phyloP scores from a whole-genome alignment of 2,797 vertebrate species.

The Parauchenoglanis punctatus region DNA sequence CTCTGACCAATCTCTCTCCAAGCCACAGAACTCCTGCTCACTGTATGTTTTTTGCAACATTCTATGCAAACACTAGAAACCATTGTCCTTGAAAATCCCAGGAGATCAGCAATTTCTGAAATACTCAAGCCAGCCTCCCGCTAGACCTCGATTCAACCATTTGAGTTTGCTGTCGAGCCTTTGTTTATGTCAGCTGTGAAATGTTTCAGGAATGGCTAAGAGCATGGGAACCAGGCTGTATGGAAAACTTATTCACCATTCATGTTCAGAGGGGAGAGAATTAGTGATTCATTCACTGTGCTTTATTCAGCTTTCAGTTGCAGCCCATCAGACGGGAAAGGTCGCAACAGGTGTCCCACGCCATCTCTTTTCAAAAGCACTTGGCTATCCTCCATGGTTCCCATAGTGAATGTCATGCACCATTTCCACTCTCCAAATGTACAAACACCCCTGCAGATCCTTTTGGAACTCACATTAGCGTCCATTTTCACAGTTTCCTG shows the following conservation, averaged over 20 bases:
- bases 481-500: conserved; percentile 52
- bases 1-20: neutral
- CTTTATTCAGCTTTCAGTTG: conserved; percentile 62
- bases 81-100: neutral
- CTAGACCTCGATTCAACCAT: conserved; percentile 21
- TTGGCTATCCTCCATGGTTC: conserved; percentile 68
- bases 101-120: neutral
- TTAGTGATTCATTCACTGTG: conserved; percentile 57
- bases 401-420: conserved; percentile 73
- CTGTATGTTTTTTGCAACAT: neutral
- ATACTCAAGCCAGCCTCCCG: neutral
- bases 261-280: conserved; percentile 32
- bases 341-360: conserved; percentile 72
- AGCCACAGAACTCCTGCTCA: neutral
- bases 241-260: conserved; percentile 24
- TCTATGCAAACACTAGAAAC: neutral
- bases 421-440: conserved; percentile 75
- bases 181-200: conserved; percentile 28
- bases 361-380: conserved; percentile 60
- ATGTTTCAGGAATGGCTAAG: conserved; percentile 15
- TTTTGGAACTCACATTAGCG: conserved; percentile 60
- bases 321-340: conserved; percentile 57
- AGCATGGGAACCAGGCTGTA: conserved; percentile 31
- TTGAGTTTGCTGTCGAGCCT: conserved; percentile 23
- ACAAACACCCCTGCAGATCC: conserved; percentile 66